Base-by-base conservation (phyloP, 1,140 invertebrate genomes). In the Philotrypesis tridentata region DNA sequence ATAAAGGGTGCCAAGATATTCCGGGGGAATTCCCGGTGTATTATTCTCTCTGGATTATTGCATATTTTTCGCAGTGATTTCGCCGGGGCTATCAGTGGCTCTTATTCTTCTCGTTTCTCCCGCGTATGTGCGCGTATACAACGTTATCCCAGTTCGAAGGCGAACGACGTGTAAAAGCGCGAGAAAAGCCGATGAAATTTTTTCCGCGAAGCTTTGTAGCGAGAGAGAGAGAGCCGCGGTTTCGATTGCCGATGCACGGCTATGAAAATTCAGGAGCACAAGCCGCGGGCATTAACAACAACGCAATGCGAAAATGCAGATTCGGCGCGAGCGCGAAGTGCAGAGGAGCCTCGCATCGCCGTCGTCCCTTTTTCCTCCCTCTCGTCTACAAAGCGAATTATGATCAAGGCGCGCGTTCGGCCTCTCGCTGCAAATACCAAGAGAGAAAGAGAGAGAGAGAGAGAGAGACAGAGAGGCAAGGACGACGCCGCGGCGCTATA, bases 371-470 rank as follows among this genome's bases (percentile, higher is more conserved):
- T n/a, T 21, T 72, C 70, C 40, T 55, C 43, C 14, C 40, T 37
- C 43, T 63, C 37, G n/a, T n/a, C 55, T 27, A 48, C 23, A 71
- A 71, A 82, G 73, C 67, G 55, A 82, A 82, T 82, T 82, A 82
- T 78, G 33, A 73, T 82, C 70, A 80, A 71, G 63, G 67, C 73
- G 78, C 73, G 78, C 72, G 80, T 48, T 37, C 79, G 29, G 33
- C n/a, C 65, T 76, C 61, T n/a, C n/a, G n/a, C n/a, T n/a, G 79
- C 78, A 37, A 63, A 80, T 76, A 76, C 27, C 55, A 17, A n/a
- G n/a, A n/a, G n/a, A n/a, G n/a, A n/a, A n/a, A n/a, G n/a, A n/a
- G n/a, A n/a, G n/a, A n/a, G n/a, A n/a, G n/a, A n/a, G n/a, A n/a
- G n/a, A n/a, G n/a, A n/a, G n/a, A n/a, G n/a, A n/a, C n/a, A n/a